Evolutionary conservation across 2,797 vertebrate species (phyloP).

Genomic region (Taeniopygia guttata): DNA sequence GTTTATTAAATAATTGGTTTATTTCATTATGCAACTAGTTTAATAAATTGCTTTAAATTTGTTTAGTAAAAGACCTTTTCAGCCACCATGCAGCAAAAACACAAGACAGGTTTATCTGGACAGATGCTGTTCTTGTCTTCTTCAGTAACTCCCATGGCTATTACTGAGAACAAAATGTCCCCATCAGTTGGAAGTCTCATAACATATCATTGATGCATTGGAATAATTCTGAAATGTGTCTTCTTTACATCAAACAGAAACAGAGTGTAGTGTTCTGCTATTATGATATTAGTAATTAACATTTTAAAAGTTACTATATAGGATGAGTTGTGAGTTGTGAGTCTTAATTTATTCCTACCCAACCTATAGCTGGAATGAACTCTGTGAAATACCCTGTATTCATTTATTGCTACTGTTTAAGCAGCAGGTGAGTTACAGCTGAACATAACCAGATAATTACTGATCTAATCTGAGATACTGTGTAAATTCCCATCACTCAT

Average conservation of each 20-base stretch:
- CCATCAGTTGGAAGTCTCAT: neutral
- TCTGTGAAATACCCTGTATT: neutral
- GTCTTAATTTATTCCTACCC: neutral
- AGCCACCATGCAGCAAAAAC: neutral
- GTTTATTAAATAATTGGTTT: neutral
- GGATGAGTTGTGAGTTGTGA: neutral
- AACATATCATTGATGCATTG: neutral
- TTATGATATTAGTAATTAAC: neutral
- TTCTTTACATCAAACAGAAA: neutral
- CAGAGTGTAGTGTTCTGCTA: neutral
- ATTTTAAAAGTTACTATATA: neutral
- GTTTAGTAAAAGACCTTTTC: neutral
- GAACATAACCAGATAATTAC: constrained; percentile 25
- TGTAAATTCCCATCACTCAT: neutral
- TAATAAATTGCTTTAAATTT: neutral
- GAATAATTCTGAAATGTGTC: neutral
- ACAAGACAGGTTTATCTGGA: neutral
- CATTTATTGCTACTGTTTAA: neutral
- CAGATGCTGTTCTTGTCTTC: neutral
- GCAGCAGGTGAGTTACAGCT: neutral
- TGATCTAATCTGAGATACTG: neutral
- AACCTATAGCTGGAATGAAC: neutral
- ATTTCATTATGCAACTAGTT: neutral
- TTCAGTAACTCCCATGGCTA: neutral
- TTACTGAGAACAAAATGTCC: neutral